These are phyloP conservation scores for Gibbula magus DNA, from an alignment of 2,888 invertebrate species.

Conservation along the genomic window DNA sequence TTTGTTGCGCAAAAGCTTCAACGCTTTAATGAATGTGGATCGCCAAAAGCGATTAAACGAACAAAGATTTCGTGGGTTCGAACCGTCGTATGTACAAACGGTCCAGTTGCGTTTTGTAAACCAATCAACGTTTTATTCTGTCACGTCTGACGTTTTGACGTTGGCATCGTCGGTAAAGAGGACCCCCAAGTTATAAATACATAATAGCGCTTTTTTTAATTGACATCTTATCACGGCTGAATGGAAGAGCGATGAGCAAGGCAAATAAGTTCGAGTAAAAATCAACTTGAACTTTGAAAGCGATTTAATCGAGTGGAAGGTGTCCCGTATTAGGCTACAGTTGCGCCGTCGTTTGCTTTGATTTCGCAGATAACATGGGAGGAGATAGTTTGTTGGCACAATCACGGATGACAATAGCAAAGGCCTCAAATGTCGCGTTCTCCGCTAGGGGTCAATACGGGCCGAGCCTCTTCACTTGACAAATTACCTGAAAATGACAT, in stretches of 20 bases:
- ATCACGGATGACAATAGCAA: background rate
- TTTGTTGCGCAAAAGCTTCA: background rate
- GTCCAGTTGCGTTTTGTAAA: background rate
- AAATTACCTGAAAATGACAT: conserved; percentile 13
- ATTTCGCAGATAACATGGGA: background rate
- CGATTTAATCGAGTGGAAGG: conserved; percentile 1
- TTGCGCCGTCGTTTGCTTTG: background rate
- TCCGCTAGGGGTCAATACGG: conserved; percentile 7
- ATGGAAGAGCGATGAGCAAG: background rate
- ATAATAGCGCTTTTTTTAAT: background rate
- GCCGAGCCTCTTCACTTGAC: background rate
- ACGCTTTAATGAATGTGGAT: background rate
- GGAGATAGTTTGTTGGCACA: background rate
- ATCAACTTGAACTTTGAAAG: conserved; percentile 9
- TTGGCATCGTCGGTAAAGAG: background rate
- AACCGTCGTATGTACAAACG: background rate
- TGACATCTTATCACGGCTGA: background rate
- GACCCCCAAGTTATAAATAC: background rate
- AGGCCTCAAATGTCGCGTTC: background rate
- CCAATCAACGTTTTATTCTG: background rate
- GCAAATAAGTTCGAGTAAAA: background rate
- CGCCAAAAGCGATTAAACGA: background rate
- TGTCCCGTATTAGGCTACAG: conserved; percentile 10
- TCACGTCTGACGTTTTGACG: background rate
- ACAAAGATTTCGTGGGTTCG: background rate